Conservation (phyloP, 2,888 invertebrate species). For the Trilocha varians region DNA sequence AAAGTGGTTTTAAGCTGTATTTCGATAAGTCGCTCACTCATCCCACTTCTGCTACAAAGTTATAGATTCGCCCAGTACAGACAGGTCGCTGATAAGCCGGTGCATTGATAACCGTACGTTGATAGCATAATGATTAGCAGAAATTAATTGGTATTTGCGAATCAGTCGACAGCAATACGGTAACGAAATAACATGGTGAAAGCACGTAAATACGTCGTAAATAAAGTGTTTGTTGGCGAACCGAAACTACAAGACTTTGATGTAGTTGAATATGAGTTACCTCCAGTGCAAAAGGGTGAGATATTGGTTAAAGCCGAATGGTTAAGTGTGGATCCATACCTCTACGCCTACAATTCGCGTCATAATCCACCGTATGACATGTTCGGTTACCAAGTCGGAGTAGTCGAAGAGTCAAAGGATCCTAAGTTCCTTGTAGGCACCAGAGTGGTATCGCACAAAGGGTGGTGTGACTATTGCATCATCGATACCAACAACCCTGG, state of each 20-base stretch:
- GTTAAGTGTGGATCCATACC: slow-evolving; percentile 43
- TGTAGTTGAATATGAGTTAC: slow-evolving; percentile 74
- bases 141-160: too few species aligned
- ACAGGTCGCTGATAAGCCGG: too few species aligned
- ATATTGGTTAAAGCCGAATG: slow-evolving; percentile 35
- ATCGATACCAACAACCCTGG: slow-evolving; percentile 16
- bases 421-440: slow-evolving; percentile 74
- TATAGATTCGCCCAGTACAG: too few species aligned
- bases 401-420: slow-evolving; percentile 47
- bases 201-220: slow-evolving; percentile 72
- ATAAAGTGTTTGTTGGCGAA: slow-evolving; percentile 69
- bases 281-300: slow-evolving; percentile 72
- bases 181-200: slow-evolving; percentile 66
- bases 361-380: slow-evolving; percentile 19
- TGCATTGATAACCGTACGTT: too few species aligned
- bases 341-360: slow-evolving; percentile 22
- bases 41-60: too few species aligned
- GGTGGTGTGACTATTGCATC: slow-evolving; percentile 76
- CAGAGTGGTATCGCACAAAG: slow-evolving; percentile 72
- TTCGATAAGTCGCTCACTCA: too few species aligned
- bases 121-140: too few species aligned
- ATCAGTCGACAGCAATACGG: too few species aligned
- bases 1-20: too few species aligned
- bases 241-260: slow-evolving; percentile 74
- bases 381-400: slow-evolving; percentile 26